phyloP scores from a whole-genome alignment of 2,888 invertebrate genomes.

The Limnephilus auricula region DNA sequence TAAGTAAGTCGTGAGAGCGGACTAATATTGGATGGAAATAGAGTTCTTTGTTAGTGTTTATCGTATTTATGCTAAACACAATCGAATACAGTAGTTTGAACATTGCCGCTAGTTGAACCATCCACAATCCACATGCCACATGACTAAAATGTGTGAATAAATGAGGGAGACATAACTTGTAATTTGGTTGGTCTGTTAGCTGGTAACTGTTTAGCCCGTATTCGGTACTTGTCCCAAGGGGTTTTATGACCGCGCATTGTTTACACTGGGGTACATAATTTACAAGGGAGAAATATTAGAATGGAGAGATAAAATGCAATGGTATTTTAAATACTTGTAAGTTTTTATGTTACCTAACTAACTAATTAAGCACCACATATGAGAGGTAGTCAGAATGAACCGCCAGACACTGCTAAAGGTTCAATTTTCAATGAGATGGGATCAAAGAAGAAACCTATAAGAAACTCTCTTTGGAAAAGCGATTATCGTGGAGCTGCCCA shows the following conservation, averaged over 20 bases:
- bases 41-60: not conserved
- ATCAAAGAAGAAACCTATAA: too few species aligned
- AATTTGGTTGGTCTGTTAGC: not conserved
- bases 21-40: too few species aligned
- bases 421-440: too few species aligned
- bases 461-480: too few species aligned
- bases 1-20: not conserved
- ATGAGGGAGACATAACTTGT: not conserved
- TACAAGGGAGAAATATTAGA: not conserved
- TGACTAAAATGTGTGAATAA: not conserved
- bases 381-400: too few species aligned
- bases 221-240: not conserved
- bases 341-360: too few species aligned
- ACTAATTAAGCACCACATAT: not conserved
- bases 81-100: not conserved
- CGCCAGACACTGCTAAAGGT: too few species aligned
- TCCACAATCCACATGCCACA: not conserved
- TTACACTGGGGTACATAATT: not conserved
- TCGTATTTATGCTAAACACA: not conserved
- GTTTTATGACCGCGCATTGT: not conserved
- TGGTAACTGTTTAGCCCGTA: not conserved
- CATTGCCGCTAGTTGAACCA: not conserved
- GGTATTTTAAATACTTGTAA: not conserved
- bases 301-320: not conserved
- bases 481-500: too few species aligned